Percentiles rank a stretch among this genome's conserved stretches.
Conservation (phyloP, 2,888 invertebrate genomes). For the Lasius platythorax region DNA sequence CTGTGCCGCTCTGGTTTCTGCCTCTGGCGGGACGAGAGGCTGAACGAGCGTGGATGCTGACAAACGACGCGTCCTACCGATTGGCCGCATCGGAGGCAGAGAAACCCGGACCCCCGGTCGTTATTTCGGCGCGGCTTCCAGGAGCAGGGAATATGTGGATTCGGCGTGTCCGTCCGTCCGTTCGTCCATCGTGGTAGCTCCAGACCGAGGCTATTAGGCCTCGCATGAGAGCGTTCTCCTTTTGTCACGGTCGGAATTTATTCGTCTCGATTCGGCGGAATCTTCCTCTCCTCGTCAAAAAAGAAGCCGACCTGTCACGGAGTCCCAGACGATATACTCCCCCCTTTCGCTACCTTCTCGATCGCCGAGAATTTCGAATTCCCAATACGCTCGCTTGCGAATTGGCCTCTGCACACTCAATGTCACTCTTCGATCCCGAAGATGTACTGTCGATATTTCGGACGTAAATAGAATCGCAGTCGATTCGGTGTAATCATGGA, state of each 20-base stretch:
- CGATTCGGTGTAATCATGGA: background rate
- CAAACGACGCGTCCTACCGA: conserved; percentile 47
- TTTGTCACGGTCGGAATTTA: conserved; percentile 77
- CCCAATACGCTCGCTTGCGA: conserved; percentile 62
- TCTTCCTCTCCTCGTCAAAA: conserved; percentile 72
- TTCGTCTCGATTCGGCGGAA: conserved; percentile 74
- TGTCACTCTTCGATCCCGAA: conserved; percentile 43
- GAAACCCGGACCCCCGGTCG: conserved; percentile 64
- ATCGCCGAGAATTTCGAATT: conserved; percentile 70
- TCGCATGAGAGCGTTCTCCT: conserved; percentile 76
- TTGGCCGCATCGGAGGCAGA: conserved; percentile 44
- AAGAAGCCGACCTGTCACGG: conserved; percentile 75
- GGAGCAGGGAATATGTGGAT: conserved; percentile 70
- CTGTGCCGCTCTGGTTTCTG: conserved; percentile 66
- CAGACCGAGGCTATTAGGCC: conserved; percentile 74
- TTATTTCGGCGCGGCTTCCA: conserved; percentile 73
- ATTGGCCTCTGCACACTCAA: conserved; percentile 49
- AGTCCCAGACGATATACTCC: conserved; percentile 63
- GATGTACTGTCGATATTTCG: conserved; percentile 15
- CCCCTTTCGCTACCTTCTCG: conserved; percentile 46
- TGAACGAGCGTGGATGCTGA: conserved; percentile 51
- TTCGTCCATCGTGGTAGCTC: conserved; percentile 64
- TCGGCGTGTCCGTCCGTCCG: conserved; percentile 63
- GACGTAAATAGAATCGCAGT: conserved; percentile 12
- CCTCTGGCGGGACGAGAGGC: conserved; percentile 70